Evolutionary conservation across 2,113 vertebrate species (phyloP), one percentile per base, ranked within the genome.

Genomic region (Plestiodon gilberti): DNA sequence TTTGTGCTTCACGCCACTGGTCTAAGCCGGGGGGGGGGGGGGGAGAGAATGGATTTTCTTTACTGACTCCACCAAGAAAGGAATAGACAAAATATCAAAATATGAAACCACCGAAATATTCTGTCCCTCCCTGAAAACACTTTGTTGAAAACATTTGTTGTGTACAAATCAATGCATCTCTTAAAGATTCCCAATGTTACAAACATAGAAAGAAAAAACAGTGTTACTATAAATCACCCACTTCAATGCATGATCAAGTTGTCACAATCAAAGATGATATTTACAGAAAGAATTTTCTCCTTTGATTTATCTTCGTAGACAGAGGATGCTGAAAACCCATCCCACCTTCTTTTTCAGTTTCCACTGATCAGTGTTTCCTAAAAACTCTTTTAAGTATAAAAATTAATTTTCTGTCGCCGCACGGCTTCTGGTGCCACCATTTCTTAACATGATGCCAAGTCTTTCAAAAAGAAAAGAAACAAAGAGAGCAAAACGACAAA

Each of bases 161-260:
- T 91, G 92, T 97, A 97, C 96, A 96, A 96, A 97, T 94, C 92
- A 90, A 95, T 94, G 95, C 92, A 73, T 92, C 65, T 95, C 93
- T 93, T 95, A 87, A 96, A 97, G 96, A 96, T 94, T 83, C 85
- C 91, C 89, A 82, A 94, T 96, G 92, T 96, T 95, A 97, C 94
- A 97, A 97, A 97, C 94, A 95, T 96, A 97, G 95, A 97, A 96
- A 96, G 95, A 86, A 95, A 96, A 40, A 62, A 95, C 73, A 90
- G 91, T 89, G 80, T 95, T 93, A 95, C 94, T 94, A 96, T 95
- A 97, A 96, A 95, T 94, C 92, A 89, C 89, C 93, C 95, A 95
- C 91, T 90, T 90, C 20, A 89, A 89, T 84, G 92, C 85, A 95
- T 92, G 93, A 94, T 95, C 92, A 78, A 95, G 90, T 93, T 80